These are phyloP conservation scores for Pocota personata DNA, from an alignment of 2,888 invertebrate genomes.

Conservation along the genomic window DNA sequence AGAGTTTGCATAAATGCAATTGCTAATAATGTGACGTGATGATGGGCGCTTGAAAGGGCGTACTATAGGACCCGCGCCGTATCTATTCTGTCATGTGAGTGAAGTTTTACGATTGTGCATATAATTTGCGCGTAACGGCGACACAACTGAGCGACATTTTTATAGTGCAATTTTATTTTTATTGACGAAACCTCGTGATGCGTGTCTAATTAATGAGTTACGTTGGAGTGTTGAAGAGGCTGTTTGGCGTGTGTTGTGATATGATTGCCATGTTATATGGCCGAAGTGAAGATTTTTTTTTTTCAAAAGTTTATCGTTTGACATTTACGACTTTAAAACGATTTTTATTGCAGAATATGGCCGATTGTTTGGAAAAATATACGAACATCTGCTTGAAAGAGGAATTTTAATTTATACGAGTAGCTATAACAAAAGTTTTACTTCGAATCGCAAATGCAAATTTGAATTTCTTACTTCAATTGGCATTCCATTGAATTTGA, in stretches of 20 bases:
- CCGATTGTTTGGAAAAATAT: constrained; percentile 19
- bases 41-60: constrained; percentile 60
- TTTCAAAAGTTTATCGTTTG: constrained; percentile 44
- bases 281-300: neutral
- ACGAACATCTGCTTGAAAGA: constrained; percentile 38
- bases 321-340: constrained; percentile 64
- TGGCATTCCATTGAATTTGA: no score
- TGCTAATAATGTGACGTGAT: constrained; percentile 67
- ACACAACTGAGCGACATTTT: constrained; percentile 52
- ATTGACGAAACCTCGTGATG: constrained; percentile 66
- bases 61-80: neutral
- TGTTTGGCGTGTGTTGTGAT: constrained; percentile 32
- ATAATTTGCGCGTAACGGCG: constrained; percentile 61
- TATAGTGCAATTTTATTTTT: constrained; percentile 72
- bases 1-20: constrained; percentile 69
- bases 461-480: no score
- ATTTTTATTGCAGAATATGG: constrained; percentile 51
- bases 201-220: constrained; percentile 71
- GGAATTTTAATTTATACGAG: neutral
- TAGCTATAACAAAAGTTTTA: neutral
- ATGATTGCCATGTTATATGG: constrained; percentile 17
- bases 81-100: constrained; percentile 12
- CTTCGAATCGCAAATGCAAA: no score
- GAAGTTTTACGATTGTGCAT: constrained; percentile 70
- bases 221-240: constrained; percentile 52